Conservation (phyloP, 2,888 invertebrate genomes). For the Clusia tigrina region DNA sequence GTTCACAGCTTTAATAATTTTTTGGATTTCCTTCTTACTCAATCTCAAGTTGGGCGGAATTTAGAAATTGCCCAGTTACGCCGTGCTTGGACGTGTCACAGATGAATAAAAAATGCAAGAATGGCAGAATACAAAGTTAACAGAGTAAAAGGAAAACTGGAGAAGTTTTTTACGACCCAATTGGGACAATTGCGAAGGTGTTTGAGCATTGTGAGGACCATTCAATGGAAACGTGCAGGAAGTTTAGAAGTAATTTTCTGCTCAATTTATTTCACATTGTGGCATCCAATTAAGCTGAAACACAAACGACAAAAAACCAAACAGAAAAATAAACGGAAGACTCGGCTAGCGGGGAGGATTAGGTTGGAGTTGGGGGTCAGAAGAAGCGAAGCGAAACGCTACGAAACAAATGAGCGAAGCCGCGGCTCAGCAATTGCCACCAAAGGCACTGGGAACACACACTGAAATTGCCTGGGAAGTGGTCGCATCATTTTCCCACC, state of each 20-base stretch:
- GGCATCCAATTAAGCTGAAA: conserved; percentile 64
- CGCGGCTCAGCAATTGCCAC: not conserved
- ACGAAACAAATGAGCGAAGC: not conserved
- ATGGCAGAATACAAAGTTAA: not conserved
- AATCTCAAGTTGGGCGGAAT: too few relatives aligned
- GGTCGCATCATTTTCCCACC: too few relatives aligned
- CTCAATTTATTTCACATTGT: conserved; percentile 65
- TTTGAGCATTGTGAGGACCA: not conserved
- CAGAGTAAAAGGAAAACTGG: not conserved
- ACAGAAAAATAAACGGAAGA: conserved; percentile 8
- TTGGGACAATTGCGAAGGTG: conserved; percentile 42
- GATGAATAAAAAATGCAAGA: not conserved
- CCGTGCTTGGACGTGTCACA: too few relatives aligned
- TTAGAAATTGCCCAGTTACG: too few relatives aligned
- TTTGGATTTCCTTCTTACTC: too few relatives aligned
- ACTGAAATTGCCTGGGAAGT: not conserved
- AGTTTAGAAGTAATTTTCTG: conserved; percentile 63
- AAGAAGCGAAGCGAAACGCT: conserved; percentile 33
- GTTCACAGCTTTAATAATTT: too few relatives aligned
- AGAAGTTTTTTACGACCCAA: conserved; percentile 43
- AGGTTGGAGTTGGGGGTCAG: too few relatives aligned
- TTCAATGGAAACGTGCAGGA: conserved; percentile 32
- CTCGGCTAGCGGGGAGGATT: too few relatives aligned
- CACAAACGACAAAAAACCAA: not conserved
- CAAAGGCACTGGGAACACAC: not conserved